Conservation (phyloP, 2,113 vertebrate genomes). For the Poeciliopsis occidentalis region DNA sequence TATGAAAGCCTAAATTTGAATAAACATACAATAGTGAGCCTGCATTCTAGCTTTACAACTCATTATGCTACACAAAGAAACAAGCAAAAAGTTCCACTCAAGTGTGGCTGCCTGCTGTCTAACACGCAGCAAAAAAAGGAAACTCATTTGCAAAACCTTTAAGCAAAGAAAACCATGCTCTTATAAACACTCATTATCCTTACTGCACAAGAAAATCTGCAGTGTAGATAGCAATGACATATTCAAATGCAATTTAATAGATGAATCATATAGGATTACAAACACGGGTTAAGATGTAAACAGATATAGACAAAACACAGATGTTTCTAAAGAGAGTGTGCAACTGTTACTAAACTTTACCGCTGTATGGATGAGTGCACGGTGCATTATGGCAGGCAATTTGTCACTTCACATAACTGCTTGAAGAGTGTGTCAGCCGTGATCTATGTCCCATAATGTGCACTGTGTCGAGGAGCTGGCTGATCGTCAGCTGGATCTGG, state of each 20-base stretch:
- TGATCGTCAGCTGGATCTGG: constrained; percentile 86
- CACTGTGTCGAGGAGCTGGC: constrained; percentile 79
- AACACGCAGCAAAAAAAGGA: neutral
- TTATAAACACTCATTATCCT: neutral
- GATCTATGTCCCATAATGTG: constrained; percentile 83
- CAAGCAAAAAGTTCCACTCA: neutral
- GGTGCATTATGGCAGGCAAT: constrained; percentile 59
- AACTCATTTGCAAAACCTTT: neutral
- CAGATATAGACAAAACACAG: constrained; percentile 9
- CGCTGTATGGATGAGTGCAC: constrained; percentile 72
- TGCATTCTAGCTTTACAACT: neutral
- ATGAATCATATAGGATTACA: neutral
- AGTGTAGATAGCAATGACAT: neutral
- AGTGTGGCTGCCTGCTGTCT: neutral
- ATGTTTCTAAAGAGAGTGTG: constrained; percentile 8
- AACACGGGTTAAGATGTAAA: constrained; percentile 14
- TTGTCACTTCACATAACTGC: constrained; percentile 81
- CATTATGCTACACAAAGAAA: neutral
- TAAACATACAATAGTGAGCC: neutral
- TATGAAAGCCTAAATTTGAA: neutral
- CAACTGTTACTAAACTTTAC: constrained; percentile 39
- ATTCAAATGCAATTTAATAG: neutral
- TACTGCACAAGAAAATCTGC: neutral
- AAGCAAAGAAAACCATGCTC: neutral
- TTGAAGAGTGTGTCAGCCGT: constrained; percentile 80